Conservation (phyloP, 2,113 vertebrate genomes). For the Aythya baeri region DNA sequence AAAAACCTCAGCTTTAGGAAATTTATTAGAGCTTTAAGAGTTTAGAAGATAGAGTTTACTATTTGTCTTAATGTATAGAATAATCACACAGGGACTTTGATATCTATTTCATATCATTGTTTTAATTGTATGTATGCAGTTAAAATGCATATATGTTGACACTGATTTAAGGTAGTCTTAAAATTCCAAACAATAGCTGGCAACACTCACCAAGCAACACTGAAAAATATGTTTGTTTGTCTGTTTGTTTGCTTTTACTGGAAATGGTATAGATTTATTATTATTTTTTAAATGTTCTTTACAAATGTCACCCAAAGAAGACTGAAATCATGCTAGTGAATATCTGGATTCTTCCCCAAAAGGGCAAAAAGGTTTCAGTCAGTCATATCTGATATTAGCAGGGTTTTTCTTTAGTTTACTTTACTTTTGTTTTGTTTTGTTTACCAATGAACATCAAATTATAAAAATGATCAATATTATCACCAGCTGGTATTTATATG, state of each 20-base stretch:
- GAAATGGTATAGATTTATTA: background rate
- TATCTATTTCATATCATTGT: background rate
- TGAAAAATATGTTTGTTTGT: background rate
- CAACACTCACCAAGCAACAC: background rate
- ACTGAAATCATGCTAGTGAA: background rate
- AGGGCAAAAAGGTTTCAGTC: background rate
- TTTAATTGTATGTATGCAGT: background rate
- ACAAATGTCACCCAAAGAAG: background rate
- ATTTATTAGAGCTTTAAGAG: background rate
- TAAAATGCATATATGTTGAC: background rate
- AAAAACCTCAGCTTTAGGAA: background rate
- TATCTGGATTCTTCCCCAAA: background rate
- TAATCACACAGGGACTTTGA: background rate
- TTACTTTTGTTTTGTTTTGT: background rate
- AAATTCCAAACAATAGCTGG: background rate
- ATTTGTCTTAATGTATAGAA: background rate
- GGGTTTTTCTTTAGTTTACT: background rate
- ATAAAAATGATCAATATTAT: slow-evolving; percentile 1
- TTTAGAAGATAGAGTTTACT: background rate
- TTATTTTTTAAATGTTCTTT: background rate
- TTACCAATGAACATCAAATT: background rate
- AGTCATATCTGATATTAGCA: background rate
- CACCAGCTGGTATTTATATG: slow-evolving; percentile 33
- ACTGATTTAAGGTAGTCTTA: background rate
- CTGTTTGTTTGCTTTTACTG: background rate